A percentile compares a stretch with the other conserved stretches of the same genome.
Conservation (phyloP, 1,140 invertebrate genomes). For the Nasonia giraulti region DNA sequence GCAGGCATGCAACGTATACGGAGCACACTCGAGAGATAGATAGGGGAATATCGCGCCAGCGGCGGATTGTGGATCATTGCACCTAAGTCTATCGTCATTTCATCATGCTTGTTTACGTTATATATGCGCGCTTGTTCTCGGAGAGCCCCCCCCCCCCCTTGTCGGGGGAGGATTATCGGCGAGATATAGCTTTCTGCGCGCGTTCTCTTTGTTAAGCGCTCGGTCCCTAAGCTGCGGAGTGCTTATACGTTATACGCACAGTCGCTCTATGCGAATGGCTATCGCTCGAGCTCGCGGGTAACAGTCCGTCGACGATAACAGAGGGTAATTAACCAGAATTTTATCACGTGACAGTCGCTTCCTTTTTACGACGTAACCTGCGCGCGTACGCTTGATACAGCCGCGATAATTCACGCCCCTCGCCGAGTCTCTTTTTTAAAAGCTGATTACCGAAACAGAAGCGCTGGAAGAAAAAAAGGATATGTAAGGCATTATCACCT, state of each 20-base stretch:
- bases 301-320: neutral
- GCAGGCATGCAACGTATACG: neutral
- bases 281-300: neutral
- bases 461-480: neutral
- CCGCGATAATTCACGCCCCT: too few relatives aligned
- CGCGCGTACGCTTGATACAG: neutral
- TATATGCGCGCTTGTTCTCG: neutral
- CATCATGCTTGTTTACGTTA: constrained; percentile 33
- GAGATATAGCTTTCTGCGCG: neutral
- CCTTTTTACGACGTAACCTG: neutral
- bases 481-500: constrained; percentile 58
- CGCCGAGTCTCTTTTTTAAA: too few relatives aligned
- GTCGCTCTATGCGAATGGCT: neutral
- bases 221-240: neutral
- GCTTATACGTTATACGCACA: neutral
- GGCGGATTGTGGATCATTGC: constrained; percentile 41
- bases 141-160: neutral
- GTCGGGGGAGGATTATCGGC: neutral
- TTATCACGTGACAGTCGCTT: neutral
- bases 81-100: constrained; percentile 39
- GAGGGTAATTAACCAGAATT: neutral
- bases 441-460: neutral
- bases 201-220: too few relatives aligned
- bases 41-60: neutral
- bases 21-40: neutral